A percentile compares a stretch with the other conserved stretches of the same genome.
These are phyloP conservation scores for Phaetusa simplex DNA, from an alignment of 2,113 vertebrate genomes.

Conservation along the genomic window DNA sequence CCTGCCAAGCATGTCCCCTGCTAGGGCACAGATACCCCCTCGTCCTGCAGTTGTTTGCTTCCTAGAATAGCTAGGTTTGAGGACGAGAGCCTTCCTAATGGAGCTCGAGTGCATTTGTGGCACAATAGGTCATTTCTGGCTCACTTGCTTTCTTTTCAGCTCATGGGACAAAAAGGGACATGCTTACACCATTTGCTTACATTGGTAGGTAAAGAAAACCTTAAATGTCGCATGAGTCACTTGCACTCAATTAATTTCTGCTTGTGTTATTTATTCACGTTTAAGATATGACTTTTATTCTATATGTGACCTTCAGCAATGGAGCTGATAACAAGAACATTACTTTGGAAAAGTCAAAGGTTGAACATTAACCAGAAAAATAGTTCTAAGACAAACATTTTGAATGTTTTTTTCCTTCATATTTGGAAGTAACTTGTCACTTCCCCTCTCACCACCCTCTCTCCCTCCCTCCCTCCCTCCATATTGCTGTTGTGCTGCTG, in stretches of 20 bases:
- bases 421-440: conserved; percentile 35
- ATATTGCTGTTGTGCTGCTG: not conserved
- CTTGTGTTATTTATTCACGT: conserved; percentile 61
- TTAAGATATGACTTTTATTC: conserved; percentile 66
- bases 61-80: not conserved
- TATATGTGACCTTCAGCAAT: conserved; percentile 65
- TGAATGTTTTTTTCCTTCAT: conserved; percentile 50
- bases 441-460: not conserved
- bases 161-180: conserved; percentile 52
- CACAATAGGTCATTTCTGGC: conserved; percentile 42
- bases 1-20: not conserved
- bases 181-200: conserved; percentile 67
- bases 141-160: conserved; percentile 45
- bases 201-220: conserved; percentile 67
- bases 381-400: conserved; percentile 72
- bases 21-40: not conserved
- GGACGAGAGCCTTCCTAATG: conserved; percentile 5
- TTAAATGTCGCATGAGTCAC: conserved; percentile 48
- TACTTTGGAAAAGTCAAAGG: conserved; percentile 62
- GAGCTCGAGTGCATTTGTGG: not conserved
- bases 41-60: not conserved
- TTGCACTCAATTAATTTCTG: conserved; percentile 62
- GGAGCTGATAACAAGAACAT: conserved; percentile 68
- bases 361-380: conserved; percentile 74
- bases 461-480: not conserved